Evolutionary conservation across 2,113 vertebrate genomes (phyloP).

Genomic region (Callipepla squamata): DNA sequence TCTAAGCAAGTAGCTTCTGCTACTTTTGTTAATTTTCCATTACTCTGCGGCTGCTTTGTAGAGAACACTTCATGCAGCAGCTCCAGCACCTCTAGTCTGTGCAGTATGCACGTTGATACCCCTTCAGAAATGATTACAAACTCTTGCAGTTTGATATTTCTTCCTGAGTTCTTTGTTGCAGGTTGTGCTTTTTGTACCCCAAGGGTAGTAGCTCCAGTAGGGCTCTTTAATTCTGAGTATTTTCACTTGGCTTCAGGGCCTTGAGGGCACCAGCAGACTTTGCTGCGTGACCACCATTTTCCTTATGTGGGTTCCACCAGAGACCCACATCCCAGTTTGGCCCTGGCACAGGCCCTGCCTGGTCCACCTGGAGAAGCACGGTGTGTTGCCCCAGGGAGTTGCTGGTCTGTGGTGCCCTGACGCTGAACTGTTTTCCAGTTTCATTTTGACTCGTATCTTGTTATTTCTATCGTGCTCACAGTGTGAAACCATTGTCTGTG

Average conservation of each 20-base stretch:
- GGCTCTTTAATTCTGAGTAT: not conserved
- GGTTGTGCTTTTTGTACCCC: not conserved
- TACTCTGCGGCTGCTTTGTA: not conserved
- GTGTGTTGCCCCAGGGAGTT: accelerated
- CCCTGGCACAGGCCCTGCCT: too few species aligned
- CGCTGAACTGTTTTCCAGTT: not conserved
- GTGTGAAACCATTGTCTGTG: not conserved
- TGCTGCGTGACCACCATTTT: not conserved
- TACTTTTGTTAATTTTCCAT: not conserved
- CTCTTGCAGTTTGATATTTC: not conserved
- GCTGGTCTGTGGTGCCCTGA: accelerated
- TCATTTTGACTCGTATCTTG: not conserved
- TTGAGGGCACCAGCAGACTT: not conserved
- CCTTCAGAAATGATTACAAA: not conserved
- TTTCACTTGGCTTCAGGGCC: not conserved
- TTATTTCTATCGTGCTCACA: not conserved
- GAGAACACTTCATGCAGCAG: not conserved
- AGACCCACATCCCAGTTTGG: too few species aligned
- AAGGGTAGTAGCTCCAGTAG: not conserved
- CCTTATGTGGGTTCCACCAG: not conserved
- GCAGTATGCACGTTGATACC: too few species aligned
- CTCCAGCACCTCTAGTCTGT: accelerated
- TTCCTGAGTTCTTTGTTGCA: not conserved
- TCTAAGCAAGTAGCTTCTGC: not conserved
- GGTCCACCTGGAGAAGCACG: accelerated